These are phyloP conservation scores for Lasiurus cinereus DNA, from an alignment of 2,113 vertebrate species.

Conservation along the genomic window DNA sequence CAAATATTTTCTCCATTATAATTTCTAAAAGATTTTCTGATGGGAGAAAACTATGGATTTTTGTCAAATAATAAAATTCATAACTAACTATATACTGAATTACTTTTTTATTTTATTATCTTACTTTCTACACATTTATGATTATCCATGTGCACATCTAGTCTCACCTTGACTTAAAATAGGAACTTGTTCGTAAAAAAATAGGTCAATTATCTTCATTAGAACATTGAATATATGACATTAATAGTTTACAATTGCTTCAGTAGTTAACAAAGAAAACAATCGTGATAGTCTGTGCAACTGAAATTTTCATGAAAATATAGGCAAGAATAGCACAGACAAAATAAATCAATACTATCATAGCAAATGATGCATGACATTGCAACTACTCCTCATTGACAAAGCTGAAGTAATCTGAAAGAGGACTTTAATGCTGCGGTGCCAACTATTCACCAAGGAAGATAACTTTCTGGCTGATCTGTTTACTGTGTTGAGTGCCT, in stretches of 20 bases:
- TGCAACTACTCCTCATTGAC: neutral
- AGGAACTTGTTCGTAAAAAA: neutral
- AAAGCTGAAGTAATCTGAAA: neutral
- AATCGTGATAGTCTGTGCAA: neutral
- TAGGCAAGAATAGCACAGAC: neutral
- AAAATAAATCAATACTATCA: conserved; percentile 56
- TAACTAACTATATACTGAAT: neutral
- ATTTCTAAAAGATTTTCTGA: neutral
- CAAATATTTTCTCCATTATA: neutral
- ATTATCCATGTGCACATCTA: neutral
- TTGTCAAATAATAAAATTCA: neutral
- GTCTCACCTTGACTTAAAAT: neutral
- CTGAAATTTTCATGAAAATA: conserved; percentile 27
- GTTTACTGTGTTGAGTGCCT: neutral
- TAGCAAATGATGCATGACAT: conserved; percentile 21
- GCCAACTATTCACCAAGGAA: neutral
- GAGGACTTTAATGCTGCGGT: neutral
- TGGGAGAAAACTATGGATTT: neutral
- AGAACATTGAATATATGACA: neutral
- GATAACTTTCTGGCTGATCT: neutral
- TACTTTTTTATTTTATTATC: neutral
- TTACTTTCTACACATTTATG: neutral
- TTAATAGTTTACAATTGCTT: conserved; percentile 15
- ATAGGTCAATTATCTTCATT: neutral
- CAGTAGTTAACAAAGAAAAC: conserved; percentile 19